A percentile compares a stretch with the other conserved stretches of the same genome.
Evolutionary conservation across 2,888 invertebrate species (phyloP).

Genomic region (Timema podura): DNA sequence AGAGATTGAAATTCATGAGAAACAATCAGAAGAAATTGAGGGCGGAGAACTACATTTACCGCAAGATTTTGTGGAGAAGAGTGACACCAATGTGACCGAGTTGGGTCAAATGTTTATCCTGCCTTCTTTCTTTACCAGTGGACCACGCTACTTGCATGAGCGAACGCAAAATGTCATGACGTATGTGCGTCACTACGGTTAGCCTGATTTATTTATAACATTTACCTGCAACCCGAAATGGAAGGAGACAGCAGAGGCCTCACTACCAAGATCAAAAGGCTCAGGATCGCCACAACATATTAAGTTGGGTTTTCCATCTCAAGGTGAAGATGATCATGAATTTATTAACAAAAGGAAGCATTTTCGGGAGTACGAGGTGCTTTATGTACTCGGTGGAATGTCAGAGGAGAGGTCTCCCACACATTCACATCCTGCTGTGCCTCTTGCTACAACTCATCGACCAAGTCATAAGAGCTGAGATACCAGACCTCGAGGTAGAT

Average conservation of each 20-base stretch:
- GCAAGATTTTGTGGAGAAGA: constrained; percentile 29
- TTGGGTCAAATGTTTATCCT: constrained; percentile 26
- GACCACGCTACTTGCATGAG: constrained; percentile 36
- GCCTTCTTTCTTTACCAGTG: constrained; percentile 31
- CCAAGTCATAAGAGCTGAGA: constrained; percentile 35
- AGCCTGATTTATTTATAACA: constrained; percentile 40
- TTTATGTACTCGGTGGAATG: constrained; percentile 33
- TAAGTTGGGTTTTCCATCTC: constrained; percentile 34
- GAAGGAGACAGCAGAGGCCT: constrained; percentile 32
- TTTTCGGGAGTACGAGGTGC: constrained; percentile 17
- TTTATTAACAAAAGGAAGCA: constrained; percentile 10
- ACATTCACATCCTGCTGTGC: constrained; percentile 31
- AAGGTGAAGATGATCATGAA: constrained; percentile 19
- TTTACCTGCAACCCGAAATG: constrained; percentile 39
- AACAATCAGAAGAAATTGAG: constrained; percentile 33
- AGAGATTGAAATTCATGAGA: constrained; percentile 33
- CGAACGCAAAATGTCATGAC: constrained; percentile 39
- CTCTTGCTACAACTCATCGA: constrained; percentile 35
- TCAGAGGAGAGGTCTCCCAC: constrained; percentile 41
- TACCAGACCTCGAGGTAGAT: constrained; percentile 36
- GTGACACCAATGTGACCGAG: constrained; percentile 22
- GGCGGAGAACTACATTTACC: constrained; percentile 31
- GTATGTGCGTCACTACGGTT: constrained; percentile 40
- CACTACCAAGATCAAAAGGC: constrained; percentile 29
- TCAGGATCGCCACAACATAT: constrained; percentile 34